Conservation (phyloP, 2,888 invertebrate genomes). For the Troides oblongomaculatus region DNA sequence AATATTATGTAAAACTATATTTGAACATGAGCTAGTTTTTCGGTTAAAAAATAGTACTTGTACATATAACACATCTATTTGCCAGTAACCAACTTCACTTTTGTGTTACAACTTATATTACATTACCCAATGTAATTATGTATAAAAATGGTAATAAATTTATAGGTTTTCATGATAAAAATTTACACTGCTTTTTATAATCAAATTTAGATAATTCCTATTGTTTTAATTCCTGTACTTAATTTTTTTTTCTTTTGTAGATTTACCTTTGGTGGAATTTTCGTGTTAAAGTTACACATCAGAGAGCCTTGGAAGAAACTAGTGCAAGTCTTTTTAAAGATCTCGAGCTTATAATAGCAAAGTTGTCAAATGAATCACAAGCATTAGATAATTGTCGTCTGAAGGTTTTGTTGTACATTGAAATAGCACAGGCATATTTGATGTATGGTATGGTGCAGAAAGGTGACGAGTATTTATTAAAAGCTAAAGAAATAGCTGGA, state of each 20-base stretch:
- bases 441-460: constrained; percentile 86
- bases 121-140: too few relatives aligned
- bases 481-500: constrained; percentile 82
- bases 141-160: too few relatives aligned
- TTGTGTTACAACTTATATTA: too few relatives aligned
- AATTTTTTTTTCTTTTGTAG: constrained; percentile 41
- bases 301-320: constrained; percentile 87
- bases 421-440: constrained; percentile 84
- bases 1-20: too few relatives aligned
- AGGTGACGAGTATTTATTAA: constrained; percentile 83
- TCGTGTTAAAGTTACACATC: constrained; percentile 86
- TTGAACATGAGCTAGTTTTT: too few relatives aligned
- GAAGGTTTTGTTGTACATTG: constrained; percentile 70
- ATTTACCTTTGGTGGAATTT: constrained; percentile 86
- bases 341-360: constrained; percentile 73
- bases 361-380: constrained; percentile 63
- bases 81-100: too few relatives aligned
- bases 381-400: constrained; percentile 52
- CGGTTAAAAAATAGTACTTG: too few relatives aligned
- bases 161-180: too few relatives aligned
- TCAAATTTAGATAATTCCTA: too few relatives aligned
- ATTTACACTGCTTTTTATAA: too few relatives aligned
- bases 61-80: too few relatives aligned
- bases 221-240: not conserved
- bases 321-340: constrained; percentile 83